Evolutionary conservation across 1,140 invertebrate genomes (phyloP).

Genomic region (Macrosteles quadrilineatus): DNA sequence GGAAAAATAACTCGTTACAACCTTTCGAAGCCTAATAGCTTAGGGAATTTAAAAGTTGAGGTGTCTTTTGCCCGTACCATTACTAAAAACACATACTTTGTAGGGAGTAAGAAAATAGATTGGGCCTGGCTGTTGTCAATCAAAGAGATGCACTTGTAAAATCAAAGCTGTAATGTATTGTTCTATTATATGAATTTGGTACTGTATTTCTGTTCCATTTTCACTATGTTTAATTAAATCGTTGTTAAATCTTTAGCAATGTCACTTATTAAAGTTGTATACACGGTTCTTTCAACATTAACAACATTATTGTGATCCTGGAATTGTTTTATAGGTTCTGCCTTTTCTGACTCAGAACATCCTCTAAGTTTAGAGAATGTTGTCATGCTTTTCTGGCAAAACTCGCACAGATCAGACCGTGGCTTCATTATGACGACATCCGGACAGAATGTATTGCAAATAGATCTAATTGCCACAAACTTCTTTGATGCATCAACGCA

Average conservation of each 20-base stretch:
- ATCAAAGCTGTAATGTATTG: constrained; percentile 30
- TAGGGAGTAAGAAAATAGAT: constrained; percentile 34
- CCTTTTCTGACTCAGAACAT: constrained; percentile 3
- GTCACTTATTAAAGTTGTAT: not conserved
- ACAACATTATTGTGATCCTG: constrained; percentile 4
- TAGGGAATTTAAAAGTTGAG: constrained; percentile 36
- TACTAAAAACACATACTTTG: constrained; percentile 35
- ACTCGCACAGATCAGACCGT: constrained; percentile 9
- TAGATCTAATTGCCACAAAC: too few species aligned
- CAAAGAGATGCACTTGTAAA: constrained; percentile 21
- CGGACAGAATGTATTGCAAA: constrained; percentile 11
- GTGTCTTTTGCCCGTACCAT: constrained; percentile 28
- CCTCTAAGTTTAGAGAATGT: not conserved
- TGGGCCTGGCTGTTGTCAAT: constrained; percentile 34
- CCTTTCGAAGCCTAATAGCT: constrained; percentile 27
- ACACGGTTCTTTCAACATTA: constrained; percentile 14
- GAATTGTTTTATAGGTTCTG: not conserved
- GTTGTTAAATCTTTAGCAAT: not conserved
- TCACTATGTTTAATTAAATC: not conserved
- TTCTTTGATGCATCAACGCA: too few species aligned
- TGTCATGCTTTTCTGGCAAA: constrained; percentile 16
- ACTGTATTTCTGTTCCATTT: not conserved
- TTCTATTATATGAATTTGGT: not conserved
- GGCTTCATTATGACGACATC: constrained; percentile 16
- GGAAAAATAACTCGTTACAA: too few species aligned